A percentile compares a stretch with the other conserved stretches of the same genome.
Conservation (phyloP, 2,113 vertebrate species). For the Arothron firmamentum region DNA sequence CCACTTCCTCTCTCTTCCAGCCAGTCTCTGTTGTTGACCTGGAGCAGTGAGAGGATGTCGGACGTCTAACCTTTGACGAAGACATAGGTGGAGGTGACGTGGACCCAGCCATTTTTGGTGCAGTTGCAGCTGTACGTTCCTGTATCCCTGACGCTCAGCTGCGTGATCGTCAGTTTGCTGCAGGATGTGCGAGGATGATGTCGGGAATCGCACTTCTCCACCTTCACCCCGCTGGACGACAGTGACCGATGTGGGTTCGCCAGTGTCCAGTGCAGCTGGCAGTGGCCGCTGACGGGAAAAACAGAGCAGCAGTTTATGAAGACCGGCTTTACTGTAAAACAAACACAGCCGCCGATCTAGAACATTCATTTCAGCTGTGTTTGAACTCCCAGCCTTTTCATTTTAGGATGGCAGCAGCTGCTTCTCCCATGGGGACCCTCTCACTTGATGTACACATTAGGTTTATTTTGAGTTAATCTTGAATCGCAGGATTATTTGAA, state of each 20-base stretch:
- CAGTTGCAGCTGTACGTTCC: slow-evolving; percentile 77
- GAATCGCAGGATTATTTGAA: slow-evolving; percentile 52
- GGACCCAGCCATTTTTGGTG: neutral
- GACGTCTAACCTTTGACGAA: slow-evolving; percentile 80
- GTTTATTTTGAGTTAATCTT: slow-evolving; percentile 59
- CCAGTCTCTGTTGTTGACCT: neutral
- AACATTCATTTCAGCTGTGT: slow-evolving; percentile 43
- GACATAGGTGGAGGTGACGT: slow-evolving; percentile 68
- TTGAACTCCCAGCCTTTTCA: slow-evolving; percentile 19
- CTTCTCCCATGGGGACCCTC: slow-evolving; percentile 26
- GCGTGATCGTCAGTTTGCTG: slow-evolving; percentile 71
- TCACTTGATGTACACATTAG: slow-evolving; percentile 43
- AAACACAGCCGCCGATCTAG: neutral
- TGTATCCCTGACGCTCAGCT: slow-evolving; percentile 69
- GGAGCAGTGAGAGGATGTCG: neutral
- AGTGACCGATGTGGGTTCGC: slow-evolving; percentile 15
- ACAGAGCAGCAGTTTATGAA: slow-evolving; percentile 1
- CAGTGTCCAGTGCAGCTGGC: slow-evolving; percentile 72
- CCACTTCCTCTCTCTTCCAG: slow-evolving; percentile 48
- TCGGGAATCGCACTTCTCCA: slow-evolving; percentile 53
- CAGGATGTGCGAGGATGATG: slow-evolving; percentile 50
- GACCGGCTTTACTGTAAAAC: neutral
- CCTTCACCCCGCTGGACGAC: slow-evolving; percentile 52
- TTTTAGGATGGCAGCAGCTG: slow-evolving; percentile 27
- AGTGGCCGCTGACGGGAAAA: slow-evolving; percentile 71